Percentiles rank a stretch among this genome's conserved stretches.
Conservation (phyloP, 2,797 vertebrate genomes). For the Chaunax sp. region DNA sequence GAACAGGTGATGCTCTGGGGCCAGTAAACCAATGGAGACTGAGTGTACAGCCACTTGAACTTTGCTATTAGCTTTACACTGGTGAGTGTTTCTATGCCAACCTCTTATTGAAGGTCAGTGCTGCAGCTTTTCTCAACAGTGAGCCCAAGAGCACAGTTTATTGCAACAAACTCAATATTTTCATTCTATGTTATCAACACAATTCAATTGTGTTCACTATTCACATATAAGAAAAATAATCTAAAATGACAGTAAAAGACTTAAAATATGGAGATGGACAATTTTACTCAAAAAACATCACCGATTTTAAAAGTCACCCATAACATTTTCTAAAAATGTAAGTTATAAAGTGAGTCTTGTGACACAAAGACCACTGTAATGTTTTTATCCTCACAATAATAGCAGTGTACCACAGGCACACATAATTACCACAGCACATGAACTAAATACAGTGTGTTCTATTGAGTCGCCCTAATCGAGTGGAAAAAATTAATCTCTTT, state of each 20-base stretch:
- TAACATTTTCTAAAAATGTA: too few species aligned
- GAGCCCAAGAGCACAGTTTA: too few species aligned
- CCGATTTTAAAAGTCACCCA: too few species aligned
- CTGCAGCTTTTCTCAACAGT: conserved; percentile 44
- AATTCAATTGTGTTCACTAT: too few species aligned
- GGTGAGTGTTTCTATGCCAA: conserved; percentile 67
- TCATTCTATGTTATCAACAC: neutral
- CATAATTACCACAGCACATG: conserved; percentile 31
- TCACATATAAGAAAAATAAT: too few species aligned
- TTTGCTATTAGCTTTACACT: conserved; percentile 49
- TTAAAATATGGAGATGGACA: too few species aligned
- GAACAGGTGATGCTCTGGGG: conserved; percentile 25
- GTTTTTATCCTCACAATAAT: too few species aligned
- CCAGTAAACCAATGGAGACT: conserved; percentile 41
- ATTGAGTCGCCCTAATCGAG: conserved; percentile 59
- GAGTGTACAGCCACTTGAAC: conserved; percentile 45
- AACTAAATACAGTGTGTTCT: conserved; percentile 54
- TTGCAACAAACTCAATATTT: conserved; percentile 15
- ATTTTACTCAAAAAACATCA: too few species aligned
- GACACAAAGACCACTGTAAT: too few species aligned
- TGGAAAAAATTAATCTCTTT: conserved; percentile 52
- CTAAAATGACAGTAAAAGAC: too few species aligned
- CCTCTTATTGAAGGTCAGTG: conserved; percentile 57
- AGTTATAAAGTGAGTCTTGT: too few species aligned
- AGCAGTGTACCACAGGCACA: neutral